Evolutionary conservation across 2,888 invertebrate species (phyloP).

Genomic region (Archips crataeganus): DNA sequence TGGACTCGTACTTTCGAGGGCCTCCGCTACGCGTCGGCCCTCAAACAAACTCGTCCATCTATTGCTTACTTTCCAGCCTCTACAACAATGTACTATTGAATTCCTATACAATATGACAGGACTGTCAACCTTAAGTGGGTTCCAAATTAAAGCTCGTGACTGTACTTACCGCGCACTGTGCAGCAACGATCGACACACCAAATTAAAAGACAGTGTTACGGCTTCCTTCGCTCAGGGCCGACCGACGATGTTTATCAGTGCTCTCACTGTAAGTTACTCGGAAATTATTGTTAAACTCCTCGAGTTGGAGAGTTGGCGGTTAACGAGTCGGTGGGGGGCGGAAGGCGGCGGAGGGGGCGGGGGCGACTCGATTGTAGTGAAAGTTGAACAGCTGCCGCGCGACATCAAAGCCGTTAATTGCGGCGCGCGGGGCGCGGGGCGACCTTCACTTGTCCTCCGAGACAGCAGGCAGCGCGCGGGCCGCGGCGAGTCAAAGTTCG

Average conservation of each 20-base stretch:
- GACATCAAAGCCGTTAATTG: slow-evolving; percentile 35
- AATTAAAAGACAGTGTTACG: not conserved
- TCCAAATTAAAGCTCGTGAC: no score
- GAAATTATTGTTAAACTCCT: slow-evolving; percentile 13
- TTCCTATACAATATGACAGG: no score
- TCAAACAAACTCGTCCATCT: no score
- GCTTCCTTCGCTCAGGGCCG: not conserved
- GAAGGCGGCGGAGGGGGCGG: not conserved
- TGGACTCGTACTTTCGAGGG: no score
- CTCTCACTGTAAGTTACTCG: not conserved
- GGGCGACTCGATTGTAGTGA: slow-evolving; percentile 22
- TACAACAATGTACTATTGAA: no score
- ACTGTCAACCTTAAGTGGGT: no score
- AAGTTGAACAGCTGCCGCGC: slow-evolving; percentile 38
- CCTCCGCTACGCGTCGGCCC: no score
- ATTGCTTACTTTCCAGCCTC: no score
- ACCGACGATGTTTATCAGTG: not conserved
- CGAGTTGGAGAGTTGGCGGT: slow-evolving; percentile 24
- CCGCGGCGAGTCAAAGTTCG: not conserved
- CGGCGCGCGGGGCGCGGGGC: slow-evolving; percentile 6
- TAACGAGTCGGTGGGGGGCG: slow-evolving; percentile 1
- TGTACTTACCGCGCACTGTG: no score
- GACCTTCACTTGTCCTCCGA: slow-evolving; percentile 20
- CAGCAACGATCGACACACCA: not conserved
- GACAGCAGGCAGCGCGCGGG: slow-evolving; percentile 2